Evolutionary conservation across 2,888 invertebrate species (phyloP), one percentile per base, ranked within the genome.

Genomic region (Hemistola chrysoprasaria): DNA sequence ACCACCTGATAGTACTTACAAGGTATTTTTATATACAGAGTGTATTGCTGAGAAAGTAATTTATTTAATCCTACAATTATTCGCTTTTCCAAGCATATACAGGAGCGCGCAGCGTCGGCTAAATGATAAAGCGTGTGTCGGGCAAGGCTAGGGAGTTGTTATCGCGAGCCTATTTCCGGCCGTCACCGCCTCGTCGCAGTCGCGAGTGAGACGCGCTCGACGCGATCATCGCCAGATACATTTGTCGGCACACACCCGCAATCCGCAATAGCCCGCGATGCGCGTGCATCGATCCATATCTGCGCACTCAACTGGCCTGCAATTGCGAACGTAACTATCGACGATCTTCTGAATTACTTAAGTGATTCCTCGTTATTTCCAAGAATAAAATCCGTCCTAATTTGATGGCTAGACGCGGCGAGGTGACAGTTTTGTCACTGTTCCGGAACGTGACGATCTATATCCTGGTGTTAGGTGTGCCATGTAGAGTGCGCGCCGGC

Each of bases 81-180:
- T 75, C 65, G 71, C 75, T 82, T 86, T 84, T 76, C 73, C 83
- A 78, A 76, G 76, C n/a, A n/a, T 50, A 28, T 41, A 26, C 28
- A 16, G 22, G 47, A 39, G 30, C 22, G 24, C 60, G 56, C 75
- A 40, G 38, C 62, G 61, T 72, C 78, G 74, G 72, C 67, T 63
- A 60, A 67, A 70, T 76, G 82, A 80, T 83, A 83, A 85, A 79
- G 72, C n/a, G 74, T 70, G 71, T 71, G 69, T 73, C 68, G 70
- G 65, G 71, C 66, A 71, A 71, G 73, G 56, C 77, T 68, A 77
- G 80, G 82, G 83, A 83, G 84, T 81, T 78, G 81, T 84, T 87
- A 87, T 87, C 87, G 71, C 68, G 52, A 66, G 64, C 79, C 79
- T 85, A 86, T 85, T 88, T 88, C 87, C 87, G 86, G 86, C 84